Evolutionary conservation across 2,888 invertebrate genomes (phyloP).

Genomic region (Lycocerus yunnanus): DNA sequence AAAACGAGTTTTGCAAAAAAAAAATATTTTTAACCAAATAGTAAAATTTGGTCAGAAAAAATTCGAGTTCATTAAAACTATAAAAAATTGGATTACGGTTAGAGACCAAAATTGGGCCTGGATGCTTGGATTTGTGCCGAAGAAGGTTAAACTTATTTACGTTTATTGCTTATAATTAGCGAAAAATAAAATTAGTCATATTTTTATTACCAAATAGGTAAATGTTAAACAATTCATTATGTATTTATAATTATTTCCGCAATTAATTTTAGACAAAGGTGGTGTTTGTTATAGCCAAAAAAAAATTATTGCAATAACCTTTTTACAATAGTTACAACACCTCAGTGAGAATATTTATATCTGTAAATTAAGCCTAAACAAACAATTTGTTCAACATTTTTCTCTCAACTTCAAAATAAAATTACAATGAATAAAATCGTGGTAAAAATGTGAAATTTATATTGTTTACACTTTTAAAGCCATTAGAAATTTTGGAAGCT

Average conservation of each 20-base stretch:
- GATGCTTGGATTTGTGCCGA: too few species aligned
- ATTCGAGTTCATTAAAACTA: background rate
- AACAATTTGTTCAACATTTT: background rate
- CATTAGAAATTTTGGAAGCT: background rate
- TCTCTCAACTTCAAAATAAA: background rate
- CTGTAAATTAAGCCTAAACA: background rate
- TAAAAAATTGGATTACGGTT: too few species aligned
- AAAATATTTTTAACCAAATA: background rate
- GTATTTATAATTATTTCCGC: background rate
- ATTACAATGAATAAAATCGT: background rate
- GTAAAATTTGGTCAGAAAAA: background rate
- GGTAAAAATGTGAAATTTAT: background rate
- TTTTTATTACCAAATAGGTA: background rate
- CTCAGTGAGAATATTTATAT: background rate
- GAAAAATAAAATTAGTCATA: background rate
- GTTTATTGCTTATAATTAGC: background rate
- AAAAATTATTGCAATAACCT: background rate
- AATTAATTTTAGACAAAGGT: slow-evolving; percentile 3
- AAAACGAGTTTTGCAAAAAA: slow-evolving; percentile 1
- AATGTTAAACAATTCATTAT: background rate
- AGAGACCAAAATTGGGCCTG: too few species aligned
- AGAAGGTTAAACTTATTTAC: background rate
- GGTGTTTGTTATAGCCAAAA: background rate
- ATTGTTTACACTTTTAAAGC: background rate
- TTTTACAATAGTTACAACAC: background rate